Evolutionary conservation across 2,797 vertebrate species (phyloP).

Genomic region (Danio aesculapii): DNA sequence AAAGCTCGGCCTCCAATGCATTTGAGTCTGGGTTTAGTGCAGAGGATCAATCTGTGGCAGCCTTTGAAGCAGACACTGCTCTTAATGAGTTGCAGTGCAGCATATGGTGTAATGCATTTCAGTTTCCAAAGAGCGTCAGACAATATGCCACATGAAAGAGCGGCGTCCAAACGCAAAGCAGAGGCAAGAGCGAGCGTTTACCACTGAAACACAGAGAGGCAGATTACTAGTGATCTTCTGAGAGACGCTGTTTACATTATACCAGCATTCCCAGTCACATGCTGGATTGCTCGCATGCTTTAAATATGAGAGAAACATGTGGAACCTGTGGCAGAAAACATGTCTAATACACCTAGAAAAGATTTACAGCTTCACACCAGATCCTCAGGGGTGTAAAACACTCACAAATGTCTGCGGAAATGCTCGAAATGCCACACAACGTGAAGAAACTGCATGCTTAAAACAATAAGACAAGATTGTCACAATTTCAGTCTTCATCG

Average conservation of each 20-base stretch:
- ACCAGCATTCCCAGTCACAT: conserved; percentile 10
- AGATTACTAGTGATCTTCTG: conserved; percentile 38
- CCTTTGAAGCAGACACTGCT: conserved; percentile 67
- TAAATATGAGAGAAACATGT: conserved; percentile 11
- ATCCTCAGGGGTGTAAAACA: background rate
- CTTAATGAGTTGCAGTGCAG: conserved; percentile 67
- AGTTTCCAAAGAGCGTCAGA: conserved; percentile 63
- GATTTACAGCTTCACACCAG: conserved; percentile 28
- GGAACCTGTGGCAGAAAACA: background rate
- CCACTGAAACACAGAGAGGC: conserved; percentile 27
- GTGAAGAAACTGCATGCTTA: background rate
- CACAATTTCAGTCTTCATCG: too few relatives aligned
- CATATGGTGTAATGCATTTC: conserved; percentile 67
- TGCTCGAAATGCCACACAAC: background rate
- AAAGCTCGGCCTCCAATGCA: conserved; percentile 61
- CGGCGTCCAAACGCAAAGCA: conserved; percentile 65
- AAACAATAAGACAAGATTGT: too few relatives aligned
- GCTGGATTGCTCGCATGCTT: conserved; percentile 5
- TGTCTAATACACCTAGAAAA: background rate
- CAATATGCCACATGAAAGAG: conserved; percentile 68
- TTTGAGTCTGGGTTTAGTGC: conserved; percentile 61
- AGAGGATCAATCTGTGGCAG: conserved; percentile 67
- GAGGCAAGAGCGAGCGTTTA: conserved; percentile 43
- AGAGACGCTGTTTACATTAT: conserved; percentile 36
- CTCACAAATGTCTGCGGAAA: background rate